Evolutionary conservation across 2,888 invertebrate species (phyloP), one percentile per base, ranked within the genome.

Genomic region (Mechanitis mazaeus): DNA sequence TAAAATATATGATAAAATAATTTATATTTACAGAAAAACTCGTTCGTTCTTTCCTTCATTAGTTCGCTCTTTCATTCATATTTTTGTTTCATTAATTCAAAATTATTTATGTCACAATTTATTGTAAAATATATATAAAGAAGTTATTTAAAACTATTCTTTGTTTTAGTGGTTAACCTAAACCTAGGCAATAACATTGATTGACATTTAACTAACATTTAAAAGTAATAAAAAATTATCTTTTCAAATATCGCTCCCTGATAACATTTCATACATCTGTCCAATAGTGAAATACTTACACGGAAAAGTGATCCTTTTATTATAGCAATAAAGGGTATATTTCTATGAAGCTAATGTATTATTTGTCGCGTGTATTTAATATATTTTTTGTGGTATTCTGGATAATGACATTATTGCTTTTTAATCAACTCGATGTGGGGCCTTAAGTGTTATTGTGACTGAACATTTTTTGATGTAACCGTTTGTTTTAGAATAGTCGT

Each of bases 331-430:
- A 38, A 33, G 45, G 2, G 33, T 20, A 58, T 42, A 54, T 50
- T 59, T 5, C 35, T 20, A 2, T 65, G 33, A 56, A 1, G 1
- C 1, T 9, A 33, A 50, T 50, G 50, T 50, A 56, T 55, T 56
- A 28, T 42, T 6, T 28, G 20, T 58, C 1, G 11, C 42, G 7
- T 4, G 45, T 57, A 20, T 45, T 67, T 84, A 85, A 84, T 83
- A 79, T 70, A 63, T 76, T 85, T 86, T 85, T 86, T 85, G 78
- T 77, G 60, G 65, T 50, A 66, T 61, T 65, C 69, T 66, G 64
- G 72, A 77, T 84, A 83, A 85, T 83, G 81, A 75, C 78, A 81
- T 85, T 86, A 86, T 83, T 77, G 79, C 80, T 79, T 84, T 84
- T 79, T 84, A 85, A 85, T 86, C 80, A 83, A 76, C 83, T 67